A percentile compares a stretch with the other conserved stretches of the same genome.
Evolutionary conservation across 2,888 invertebrate genomes (phyloP).

Genomic region (Sycophila texana): DNA sequence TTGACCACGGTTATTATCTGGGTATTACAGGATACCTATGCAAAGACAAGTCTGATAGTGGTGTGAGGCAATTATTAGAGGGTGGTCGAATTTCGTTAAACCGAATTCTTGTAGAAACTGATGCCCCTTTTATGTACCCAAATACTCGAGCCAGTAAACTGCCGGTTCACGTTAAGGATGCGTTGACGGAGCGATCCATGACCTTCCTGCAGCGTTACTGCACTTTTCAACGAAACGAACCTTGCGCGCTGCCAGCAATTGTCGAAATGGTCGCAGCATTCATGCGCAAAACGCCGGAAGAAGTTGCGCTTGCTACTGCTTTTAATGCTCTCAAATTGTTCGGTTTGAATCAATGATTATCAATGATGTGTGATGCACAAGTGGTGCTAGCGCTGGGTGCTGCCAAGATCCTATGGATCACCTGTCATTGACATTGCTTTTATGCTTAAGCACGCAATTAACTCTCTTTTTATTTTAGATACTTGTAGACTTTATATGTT

Average conservation of each 20-base stretch:
- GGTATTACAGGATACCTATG: constrained; percentile 91
- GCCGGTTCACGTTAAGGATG: constrained; percentile 90
- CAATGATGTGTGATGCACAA: constrained; percentile 63
- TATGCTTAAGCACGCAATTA: constrained; percentile 40
- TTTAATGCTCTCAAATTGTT: constrained; percentile 94
- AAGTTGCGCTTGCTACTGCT: constrained; percentile 92
- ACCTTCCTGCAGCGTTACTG: constrained; percentile 92
- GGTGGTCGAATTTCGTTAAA: constrained; percentile 90
- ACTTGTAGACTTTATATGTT: constrained; percentile 36
- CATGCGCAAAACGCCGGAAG: constrained; percentile 89
- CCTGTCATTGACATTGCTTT: constrained; percentile 39
- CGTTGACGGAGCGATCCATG: constrained; percentile 89
- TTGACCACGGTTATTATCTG: constrained; percentile 90
- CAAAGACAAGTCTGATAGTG: constrained; percentile 94
- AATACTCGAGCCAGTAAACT: constrained; percentile 95
- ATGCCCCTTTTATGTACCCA: constrained; percentile 97
- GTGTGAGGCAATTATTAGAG: constrained; percentile 88
- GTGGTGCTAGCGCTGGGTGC: constrained; percentile 45
- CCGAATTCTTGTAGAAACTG: constrained; percentile 91
- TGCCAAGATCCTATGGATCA: constrained; percentile 18
- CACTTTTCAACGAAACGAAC: constrained; percentile 97
- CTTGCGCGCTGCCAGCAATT: constrained; percentile 93
- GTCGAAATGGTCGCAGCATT: constrained; percentile 97
- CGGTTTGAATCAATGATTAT: constrained; percentile 87
- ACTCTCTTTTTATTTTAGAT: constrained; percentile 34